Evolutionary conservation across 2,888 invertebrate species (phyloP).

Genomic region (Acleris sparsana): DNA sequence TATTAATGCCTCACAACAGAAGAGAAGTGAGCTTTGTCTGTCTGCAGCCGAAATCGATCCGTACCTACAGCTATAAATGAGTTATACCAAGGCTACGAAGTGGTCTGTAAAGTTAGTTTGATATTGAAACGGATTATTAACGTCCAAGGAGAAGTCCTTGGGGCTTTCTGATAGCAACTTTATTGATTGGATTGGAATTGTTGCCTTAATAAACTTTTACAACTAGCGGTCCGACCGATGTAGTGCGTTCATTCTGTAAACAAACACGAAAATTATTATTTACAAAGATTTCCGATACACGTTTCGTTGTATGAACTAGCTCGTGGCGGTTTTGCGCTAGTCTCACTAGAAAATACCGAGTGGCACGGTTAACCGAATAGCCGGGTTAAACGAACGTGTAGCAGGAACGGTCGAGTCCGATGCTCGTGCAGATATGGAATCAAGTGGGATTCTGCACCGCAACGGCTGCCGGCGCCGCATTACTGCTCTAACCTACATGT

Average conservation of each 20-base stretch:
- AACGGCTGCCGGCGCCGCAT: constrained; percentile 17
- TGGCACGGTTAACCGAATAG: constrained; percentile 18
- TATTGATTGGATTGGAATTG: constrained; percentile 36
- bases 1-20: constrained; percentile 57
- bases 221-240: not conserved
- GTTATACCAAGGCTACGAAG: constrained; percentile 59
- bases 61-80: constrained; percentile 52
- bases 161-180: constrained; percentile 34
- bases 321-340: constrained; percentile 13
- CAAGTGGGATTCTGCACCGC: constrained; percentile 15
- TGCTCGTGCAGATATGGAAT: constrained; percentile 28
- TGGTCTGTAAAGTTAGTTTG: constrained; percentile 46
- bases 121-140: constrained; percentile 48
- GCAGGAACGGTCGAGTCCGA: constrained; percentile 12
- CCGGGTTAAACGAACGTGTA: constrained; percentile 22
- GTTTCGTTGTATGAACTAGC: constrained; percentile 4
- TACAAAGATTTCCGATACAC: not conserved
- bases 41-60: constrained; percentile 57
- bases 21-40: constrained; percentile 52
- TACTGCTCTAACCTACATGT: constrained; percentile 10
- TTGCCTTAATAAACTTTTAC: constrained; percentile 16
- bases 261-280: constrained; percentile 10
- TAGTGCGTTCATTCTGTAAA: constrained; percentile 7
- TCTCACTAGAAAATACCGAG: constrained; percentile 22
- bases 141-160: constrained; percentile 49